Evolutionary conservation across 2,888 invertebrate species (phyloP), one percentile per base, ranked within the genome.

Genomic region (Pyrrhia umbra): DNA sequence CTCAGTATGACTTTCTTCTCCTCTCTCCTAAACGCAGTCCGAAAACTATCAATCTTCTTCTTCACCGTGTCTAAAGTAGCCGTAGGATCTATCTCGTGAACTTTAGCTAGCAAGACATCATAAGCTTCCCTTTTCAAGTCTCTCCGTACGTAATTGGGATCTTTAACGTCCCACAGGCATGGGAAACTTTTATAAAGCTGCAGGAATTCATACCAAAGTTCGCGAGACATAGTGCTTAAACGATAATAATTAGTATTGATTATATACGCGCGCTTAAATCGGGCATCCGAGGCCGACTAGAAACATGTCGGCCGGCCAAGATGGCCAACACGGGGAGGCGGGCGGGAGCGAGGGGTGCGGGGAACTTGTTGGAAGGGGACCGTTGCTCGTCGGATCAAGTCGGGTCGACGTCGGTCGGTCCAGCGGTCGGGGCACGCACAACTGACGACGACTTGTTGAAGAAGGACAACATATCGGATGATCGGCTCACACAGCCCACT

Each of bases 131-230:
- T 58, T n/a, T 51, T 72, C 27, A 20, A 10, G 1, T 72, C 64
- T 18, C 49, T 57, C 8, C 37, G 27, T 2, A 51, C 9, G 5
- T 72, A 72, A 2, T n/a, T 10, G 2, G 71, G 71, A 20, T 70
- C 57, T 15, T 70, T 72, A 0, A 18, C 10, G 6, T 72, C 71
- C 71, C 71, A 72, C 1, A 77, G 3, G 3, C 75, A 56, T n/a
- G 75, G 54, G 37, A 46, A 68, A 47, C 75, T 74, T 57, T 42
- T 62, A 15, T 74, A 68, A 0, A 77, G 13, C 13, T 62, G 56
- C 6, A 75, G 43, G 8, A 77, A 77, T 4, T 74, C 68, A 30
- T 37, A 51, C 78, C 71, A 74, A 30, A 66, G 67, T 15, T 74
- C 56, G 5, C 77, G 77, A 20, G 78, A 66, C 67, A 66, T 66